Conservation (phyloP, 1,140 invertebrate genomes). For the Orchesella cincta region DNA sequence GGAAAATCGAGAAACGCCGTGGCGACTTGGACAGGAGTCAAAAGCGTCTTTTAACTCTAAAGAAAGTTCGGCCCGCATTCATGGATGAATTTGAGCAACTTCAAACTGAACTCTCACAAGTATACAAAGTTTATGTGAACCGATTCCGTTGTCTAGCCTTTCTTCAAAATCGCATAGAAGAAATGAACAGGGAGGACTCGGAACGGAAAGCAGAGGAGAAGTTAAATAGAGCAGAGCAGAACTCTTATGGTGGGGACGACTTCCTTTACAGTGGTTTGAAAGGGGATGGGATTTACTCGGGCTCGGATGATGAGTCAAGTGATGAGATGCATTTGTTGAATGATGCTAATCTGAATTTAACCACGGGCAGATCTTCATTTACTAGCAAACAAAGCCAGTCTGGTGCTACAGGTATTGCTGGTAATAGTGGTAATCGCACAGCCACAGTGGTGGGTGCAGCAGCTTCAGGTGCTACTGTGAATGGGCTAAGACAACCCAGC, state of each 20-base stretch:
- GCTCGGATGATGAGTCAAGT: slow-evolving; percentile 28
- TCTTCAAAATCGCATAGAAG: slow-evolving; percentile 74
- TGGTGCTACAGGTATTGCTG: not conserved
- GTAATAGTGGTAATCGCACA: not conserved
- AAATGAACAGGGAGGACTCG: slow-evolving; percentile 68
- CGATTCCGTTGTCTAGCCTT: slow-evolving; percentile 84
- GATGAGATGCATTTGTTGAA: slow-evolving; percentile 31
- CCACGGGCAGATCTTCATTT: not conserved
- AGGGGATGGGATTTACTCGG: slow-evolving; percentile 21
- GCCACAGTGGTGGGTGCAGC: not conserved
- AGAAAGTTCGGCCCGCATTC: slow-evolving; percentile 95
- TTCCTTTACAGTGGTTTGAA: slow-evolving; percentile 41
- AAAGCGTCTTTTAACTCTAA: slow-evolving; percentile 86
- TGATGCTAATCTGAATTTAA: not conserved
- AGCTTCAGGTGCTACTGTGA: not conserved
- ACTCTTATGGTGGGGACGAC: slow-evolving; percentile 35
- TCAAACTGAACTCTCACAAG: slow-evolving; percentile 78
- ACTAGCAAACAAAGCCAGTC: slow-evolving; percentile 5
- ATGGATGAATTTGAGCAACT: slow-evolving; percentile 93
- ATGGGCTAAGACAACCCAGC: not conserved
- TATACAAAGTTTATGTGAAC: slow-evolving; percentile 86
- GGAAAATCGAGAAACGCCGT: slow-evolving; percentile 87
- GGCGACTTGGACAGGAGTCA: slow-evolving; percentile 88
- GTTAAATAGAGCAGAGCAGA: slow-evolving; percentile 49
- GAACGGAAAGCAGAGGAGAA: slow-evolving; percentile 66